Evolutionary conservation across 2,797 vertebrate species (phyloP), one percentile per base, ranked within the genome.

Genomic region (Martes flavigula): DNA sequence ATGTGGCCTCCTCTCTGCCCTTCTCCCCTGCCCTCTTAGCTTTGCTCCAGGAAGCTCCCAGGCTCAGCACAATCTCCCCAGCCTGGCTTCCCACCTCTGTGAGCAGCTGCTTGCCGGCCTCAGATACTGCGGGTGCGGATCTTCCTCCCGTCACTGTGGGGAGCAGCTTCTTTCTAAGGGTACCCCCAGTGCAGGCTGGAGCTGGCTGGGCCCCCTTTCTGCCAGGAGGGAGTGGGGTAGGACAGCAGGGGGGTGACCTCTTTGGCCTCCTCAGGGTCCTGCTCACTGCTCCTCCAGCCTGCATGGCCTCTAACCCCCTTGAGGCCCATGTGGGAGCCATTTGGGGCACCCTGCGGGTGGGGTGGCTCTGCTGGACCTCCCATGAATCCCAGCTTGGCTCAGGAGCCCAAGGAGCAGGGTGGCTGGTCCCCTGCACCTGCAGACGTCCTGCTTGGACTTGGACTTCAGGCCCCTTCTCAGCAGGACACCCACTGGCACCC

Each of bases 71-170:
- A 14, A 25, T 0, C 11, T 25, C 7, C 23, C 54, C 2, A n/a
- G 48, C 30, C 1, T 9, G 21, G 72, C 51, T 68, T 38, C 17
- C 18, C 12, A n/a, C 18, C 66, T 68, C 66, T 35, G 66, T 68
- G 64, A 4, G 32, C 43, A 30, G 43, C 30, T 15, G 30, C 62
- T 32, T 64, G 62, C 1, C 5, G 68, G 68, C 20, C 35, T 23
- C 13, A 3, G 62, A 25, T 21, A 3, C 20, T 1, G 21, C 0
- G 5, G 25, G 4, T 2, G 8, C 4, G 4, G 18, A 18, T 25
- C 35, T 58, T 23, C 40, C 9, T 48, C 38, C 48, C 6, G 4
- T 35, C 15, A 6, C 25, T 25, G 23, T 48, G 23, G 32, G 35
- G 35, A 35, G 51, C 66, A 9, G 27, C 66, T 73, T 48, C 38